Conservation (phyloP, 2,797 vertebrate species). For the Leuciscus waleckii region DNA sequence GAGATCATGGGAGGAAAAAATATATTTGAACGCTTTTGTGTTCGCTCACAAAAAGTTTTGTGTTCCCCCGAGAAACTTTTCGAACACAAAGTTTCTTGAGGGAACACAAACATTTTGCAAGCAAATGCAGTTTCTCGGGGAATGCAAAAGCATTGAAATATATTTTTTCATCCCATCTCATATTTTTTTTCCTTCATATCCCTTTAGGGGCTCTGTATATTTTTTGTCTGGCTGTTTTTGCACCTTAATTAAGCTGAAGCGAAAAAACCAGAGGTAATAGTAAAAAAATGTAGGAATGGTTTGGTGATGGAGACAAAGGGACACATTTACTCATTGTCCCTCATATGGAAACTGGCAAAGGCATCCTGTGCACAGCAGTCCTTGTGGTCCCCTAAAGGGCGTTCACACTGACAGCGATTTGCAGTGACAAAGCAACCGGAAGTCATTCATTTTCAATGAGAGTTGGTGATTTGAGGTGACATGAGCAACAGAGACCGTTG, state of each 20-base stretch:
- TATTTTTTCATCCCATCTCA: too few species aligned
- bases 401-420: slow-evolving; percentile 40
- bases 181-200: background rate
- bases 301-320: background rate
- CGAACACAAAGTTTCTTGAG: too few species aligned
- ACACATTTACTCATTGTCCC: background rate
- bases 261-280: background rate
- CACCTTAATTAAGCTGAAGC: background rate
- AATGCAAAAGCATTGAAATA: background rate
- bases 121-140: too few species aligned
- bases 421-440: slow-evolving; percentile 33
- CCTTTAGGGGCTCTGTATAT: background rate
- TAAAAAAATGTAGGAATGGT: background rate
- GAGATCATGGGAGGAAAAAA: background rate
- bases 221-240: background rate
- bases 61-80: background rate
- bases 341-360: slow-evolving; percentile 16
- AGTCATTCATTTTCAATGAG: slow-evolving; percentile 42
- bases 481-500: slow-evolving; percentile 18
- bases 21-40: too few species aligned
- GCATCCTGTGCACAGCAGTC: slow-evolving; percentile 7
- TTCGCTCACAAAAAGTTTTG: background rate
- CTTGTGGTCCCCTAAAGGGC: slow-evolving; percentile 22
- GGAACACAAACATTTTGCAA: too few species aligned
- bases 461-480: slow-evolving; percentile 29